These are phyloP conservation scores for Ptychoptera albimana DNA, from an alignment of 2,888 invertebrate genomes.

Conservation along the genomic window DNA sequence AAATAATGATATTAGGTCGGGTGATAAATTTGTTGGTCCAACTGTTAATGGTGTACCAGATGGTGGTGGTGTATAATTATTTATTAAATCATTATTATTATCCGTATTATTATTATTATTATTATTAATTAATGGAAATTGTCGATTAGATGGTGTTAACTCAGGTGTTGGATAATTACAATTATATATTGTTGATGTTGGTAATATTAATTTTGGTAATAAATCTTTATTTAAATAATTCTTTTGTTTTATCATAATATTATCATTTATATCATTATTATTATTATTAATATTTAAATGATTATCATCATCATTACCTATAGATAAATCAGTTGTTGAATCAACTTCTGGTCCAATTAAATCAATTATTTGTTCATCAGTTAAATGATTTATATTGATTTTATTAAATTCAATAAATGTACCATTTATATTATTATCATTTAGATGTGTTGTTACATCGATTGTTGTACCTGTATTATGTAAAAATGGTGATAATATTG, in stretches of 20 bases:
- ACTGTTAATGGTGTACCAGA: background rate
- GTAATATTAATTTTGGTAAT: slow-evolving; percentile 7
- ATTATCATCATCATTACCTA: background rate
- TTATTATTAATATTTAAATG: background rate
- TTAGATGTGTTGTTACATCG: background rate
- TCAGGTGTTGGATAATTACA: background rate
- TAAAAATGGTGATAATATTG: background rate
- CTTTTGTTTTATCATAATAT: too few relatives aligned
- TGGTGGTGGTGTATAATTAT: too few relatives aligned
- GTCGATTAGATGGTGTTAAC: slow-evolving; percentile 1
- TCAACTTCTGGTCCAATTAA: slow-evolving; percentile 15
- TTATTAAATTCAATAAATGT: background rate
- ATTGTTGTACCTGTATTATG: background rate
- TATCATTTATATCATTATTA: too few relatives aligned
- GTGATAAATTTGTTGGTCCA: slow-evolving; percentile 9
- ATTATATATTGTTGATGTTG: background rate
- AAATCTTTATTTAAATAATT: background rate
- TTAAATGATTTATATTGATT: slow-evolving; percentile 1
- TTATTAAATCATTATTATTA: too few relatives aligned
- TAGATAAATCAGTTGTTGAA: slow-evolving; percentile 10
- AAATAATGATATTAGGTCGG: slow-evolving; percentile 16
- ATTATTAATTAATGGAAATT: background rate
- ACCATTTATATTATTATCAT: background rate
- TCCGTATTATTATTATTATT: background rate
- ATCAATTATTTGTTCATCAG: slow-evolving; percentile 8